Conservation (phyloP, 2,797 vertebrate genomes). For the Ctenosaura bakeri region DNA sequence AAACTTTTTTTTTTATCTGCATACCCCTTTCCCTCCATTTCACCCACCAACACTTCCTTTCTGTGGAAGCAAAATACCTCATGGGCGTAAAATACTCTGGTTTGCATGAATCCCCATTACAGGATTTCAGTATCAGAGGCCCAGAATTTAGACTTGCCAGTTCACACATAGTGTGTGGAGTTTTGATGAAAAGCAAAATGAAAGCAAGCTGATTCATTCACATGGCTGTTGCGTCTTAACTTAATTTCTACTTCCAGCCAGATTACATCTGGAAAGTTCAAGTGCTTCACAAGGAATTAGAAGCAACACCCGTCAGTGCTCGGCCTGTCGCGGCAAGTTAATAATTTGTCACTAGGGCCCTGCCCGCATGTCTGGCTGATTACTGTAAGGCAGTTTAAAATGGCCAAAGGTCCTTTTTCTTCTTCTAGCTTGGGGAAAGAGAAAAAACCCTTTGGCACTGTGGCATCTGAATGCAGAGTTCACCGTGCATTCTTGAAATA, state of each 20-base stretch:
- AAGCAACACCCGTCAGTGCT: conserved; percentile 70
- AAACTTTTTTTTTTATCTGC: background rate
- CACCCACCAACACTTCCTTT: background rate
- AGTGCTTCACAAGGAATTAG: conserved; percentile 75
- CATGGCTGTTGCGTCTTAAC: conserved; percentile 51
- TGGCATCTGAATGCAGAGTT: conserved; percentile 29
- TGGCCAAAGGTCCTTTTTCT: conserved; percentile 63
- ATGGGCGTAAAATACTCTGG: background rate
- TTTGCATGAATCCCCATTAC: background rate
- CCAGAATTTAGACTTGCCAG: background rate
- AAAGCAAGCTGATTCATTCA: conserved; percentile 32
- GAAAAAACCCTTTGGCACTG: background rate
- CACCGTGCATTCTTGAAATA: conserved; percentile 33
- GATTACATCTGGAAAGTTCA: conserved; percentile 74
- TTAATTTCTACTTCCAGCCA: conserved; percentile 70
- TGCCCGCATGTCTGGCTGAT: conserved; percentile 69
- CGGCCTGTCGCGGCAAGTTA: conserved; percentile 75
- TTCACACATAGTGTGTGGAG: background rate
- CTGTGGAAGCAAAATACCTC: background rate
- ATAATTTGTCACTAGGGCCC: conserved; percentile 75
- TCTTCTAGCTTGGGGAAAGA: background rate
- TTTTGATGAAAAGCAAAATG: background rate
- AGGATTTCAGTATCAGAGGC: background rate
- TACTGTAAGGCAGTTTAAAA: conserved; percentile 47
- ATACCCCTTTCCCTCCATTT: background rate